Base-by-base conservation (phyloP, 2,113 vertebrate species). In the Glaucomys volans region DNA sequence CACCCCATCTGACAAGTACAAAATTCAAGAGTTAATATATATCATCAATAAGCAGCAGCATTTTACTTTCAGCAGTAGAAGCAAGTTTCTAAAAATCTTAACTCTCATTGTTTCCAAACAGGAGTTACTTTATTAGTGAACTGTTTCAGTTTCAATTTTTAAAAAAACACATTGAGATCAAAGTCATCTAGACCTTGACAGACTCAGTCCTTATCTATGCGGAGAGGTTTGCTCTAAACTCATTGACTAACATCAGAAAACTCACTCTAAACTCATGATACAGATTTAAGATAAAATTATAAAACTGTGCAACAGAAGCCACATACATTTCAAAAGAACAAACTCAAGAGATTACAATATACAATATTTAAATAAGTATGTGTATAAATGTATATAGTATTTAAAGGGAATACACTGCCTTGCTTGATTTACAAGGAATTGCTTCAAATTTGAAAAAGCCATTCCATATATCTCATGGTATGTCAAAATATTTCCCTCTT, bases 401-500 rank as follows among this genome's bases (percentile, higher is more conserved):
- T 94, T 69, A 59, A 76, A 93, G 17, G 20, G 32, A 86, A 93
- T 66, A 71, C 4, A 83, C 5, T 86, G 40, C n/a, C 28, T 87
- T 37, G n/a, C 10, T 71, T 81, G 28, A 35, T 62, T 92, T 83
- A n/a, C 14, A 94, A n/a, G 69, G 26, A 90, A 83, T 83, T n/a
- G 80, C 57, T 93, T 85, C 64, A 96, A 72, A 90, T 50, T 42
- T 81, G 44, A 87, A 93, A 95, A 95, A 83, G 5, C 1, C 35
- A 2, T 47, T n/a, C 28, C 37, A 72, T 59, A 57, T 74, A 81
- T 94, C 22, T 77, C 47, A 69, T 3, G 47, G 30, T 62, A 12
- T 52, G 77, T 84, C 28, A 90, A 92, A 85, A 62, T 47, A 88
- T 83, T 96, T 95, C 66, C 50, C 66, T 47, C 37, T 93, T 50